Base-by-base conservation (phyloP, 2,888 invertebrate species). In the Invenusta paracnida region DNA sequence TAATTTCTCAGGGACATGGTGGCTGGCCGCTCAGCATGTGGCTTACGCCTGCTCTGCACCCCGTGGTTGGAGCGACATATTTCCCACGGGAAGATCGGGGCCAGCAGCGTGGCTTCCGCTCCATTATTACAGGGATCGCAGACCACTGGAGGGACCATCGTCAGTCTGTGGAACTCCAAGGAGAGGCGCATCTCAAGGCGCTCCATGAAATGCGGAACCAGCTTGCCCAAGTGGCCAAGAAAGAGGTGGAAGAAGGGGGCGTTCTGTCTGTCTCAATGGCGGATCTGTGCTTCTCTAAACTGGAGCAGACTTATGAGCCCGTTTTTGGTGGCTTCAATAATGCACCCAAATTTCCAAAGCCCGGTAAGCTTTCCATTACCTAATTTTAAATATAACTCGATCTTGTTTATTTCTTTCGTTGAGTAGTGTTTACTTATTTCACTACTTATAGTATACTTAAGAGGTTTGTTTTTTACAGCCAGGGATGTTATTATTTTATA, bases 21-120 rank as follows among this genome's bases (percentile, higher is more conserved):
- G 97, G 97, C 1, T 98, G 97, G 97, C 98, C 98, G 0, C 95
- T 98, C 96, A 96, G 95, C 87, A 95, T 98, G 0, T 97, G 97
- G 93, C 92, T 98, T 29, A 96, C 97, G 0, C 97, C 97, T 1
- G 94, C 95, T 88, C 92, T 97, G 86, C 94, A 94, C 30, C 97
- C 97, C 0, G 93, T 98, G 23, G 94, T 95, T 79, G 97, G 97
- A 0, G 96, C 96, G 0, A 97, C 97, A 0, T 98, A 98, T 91
- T 97, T 96, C 90, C 97, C 97, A 1, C 96, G 96, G 0, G 94
- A 94, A 89, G 95, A 96, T 90, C 93, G 93, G 81, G 94, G 94
- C 92, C 95, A 95, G 17, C 94, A 94, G 88, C 95, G 95, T 29
- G 96, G 97, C 0, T 97, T 98, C 90, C 94, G 94, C 90, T 94